Base-by-base conservation (phyloP, 2,797 vertebrate genomes). In the Potorous gilbertii region DNA sequence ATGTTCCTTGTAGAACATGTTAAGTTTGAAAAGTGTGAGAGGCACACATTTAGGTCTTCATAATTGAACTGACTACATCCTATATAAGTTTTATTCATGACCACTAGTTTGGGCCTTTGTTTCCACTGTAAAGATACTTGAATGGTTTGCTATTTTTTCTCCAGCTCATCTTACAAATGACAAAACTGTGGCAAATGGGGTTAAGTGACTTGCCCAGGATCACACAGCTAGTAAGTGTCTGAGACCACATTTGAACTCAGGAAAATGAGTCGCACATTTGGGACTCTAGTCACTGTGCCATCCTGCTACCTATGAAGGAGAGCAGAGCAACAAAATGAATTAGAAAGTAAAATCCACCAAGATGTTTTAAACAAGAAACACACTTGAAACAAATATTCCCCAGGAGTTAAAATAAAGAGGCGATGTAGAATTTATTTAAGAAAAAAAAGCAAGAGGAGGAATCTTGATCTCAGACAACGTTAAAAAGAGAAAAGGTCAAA, bases 81-180 rank as follows among this genome's bases (percentile, higher is more conserved):
- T 81, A 81, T 46, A 40, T 21, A 81, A 52, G 57, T 14, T 96
- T 94, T 92, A 90, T 96, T 91, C 90, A 91, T 91, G 52, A 59
- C 55, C 54, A 92, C 91, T 94, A 54, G 90, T 46, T 56, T 94
- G 31, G 91, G 31, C 50, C 50, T 54, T 6, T 74, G 66, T 40
- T 74, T 74, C 6, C n/a, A 40, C 6, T 6, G 66, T 40, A 18
- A 21, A 40, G 66, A 52, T 52, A 52, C 52, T 52, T 52, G 52
- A 52, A 52, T 24, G 9, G 16, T 46, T 46, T 46, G 40, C 34
- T 34, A 1, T 87, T 3, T 87, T 50, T 50, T 87, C 40, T 87
- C 18, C 66, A 46, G n/a, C 21, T 46, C 66, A 40, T 87, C 27
- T 87, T 46, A 27, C 24, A 87, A 24, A 50, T 46, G 40, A 87